Conservation (phyloP, 2,797 vertebrate species). For the Percopsis omiscomaycus region DNA sequence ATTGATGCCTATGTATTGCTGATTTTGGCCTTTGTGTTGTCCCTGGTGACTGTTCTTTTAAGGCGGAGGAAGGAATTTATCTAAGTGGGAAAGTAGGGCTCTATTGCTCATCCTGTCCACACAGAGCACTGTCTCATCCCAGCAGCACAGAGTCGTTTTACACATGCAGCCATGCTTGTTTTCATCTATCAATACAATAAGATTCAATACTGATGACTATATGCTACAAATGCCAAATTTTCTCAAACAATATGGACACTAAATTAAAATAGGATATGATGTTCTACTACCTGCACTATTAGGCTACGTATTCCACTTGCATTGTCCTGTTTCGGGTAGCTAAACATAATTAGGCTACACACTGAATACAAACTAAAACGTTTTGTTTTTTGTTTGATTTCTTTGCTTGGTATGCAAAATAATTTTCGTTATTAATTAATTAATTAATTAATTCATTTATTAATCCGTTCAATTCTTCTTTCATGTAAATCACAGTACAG, state of each 20-base stretch:
- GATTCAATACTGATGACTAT: slow-evolving; percentile 18
- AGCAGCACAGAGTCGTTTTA: background rate
- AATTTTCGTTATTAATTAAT: background rate
- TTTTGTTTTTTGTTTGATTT: background rate
- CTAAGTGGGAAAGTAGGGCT: slow-evolving; percentile 75
- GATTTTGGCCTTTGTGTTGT: slow-evolving; percentile 79
- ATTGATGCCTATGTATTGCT: slow-evolving; percentile 83
- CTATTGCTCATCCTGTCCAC: slow-evolving; percentile 76
- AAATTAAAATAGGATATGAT: slow-evolving; percentile 1
- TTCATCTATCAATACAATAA: slow-evolving; percentile 51
- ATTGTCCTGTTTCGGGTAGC: no score
- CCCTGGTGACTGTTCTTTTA: slow-evolving; percentile 69
- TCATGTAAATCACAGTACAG: background rate
- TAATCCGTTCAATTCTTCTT: background rate
- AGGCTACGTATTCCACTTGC: no score
- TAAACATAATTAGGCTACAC: no score
- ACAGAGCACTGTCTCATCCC: slow-evolving; percentile 37
- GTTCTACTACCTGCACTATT: background rate
- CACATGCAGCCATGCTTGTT: slow-evolving; percentile 25
- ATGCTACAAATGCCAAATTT: slow-evolving; percentile 4
- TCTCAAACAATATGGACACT: slow-evolving; percentile 1
- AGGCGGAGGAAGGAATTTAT: slow-evolving; percentile 75
- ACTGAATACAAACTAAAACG: slow-evolving; percentile 3
- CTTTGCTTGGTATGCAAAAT: background rate
- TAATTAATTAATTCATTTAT: background rate